Evolutionary conservation across 2,888 invertebrate genomes (phyloP).

Genomic region (Cephus sareptanus): DNA sequence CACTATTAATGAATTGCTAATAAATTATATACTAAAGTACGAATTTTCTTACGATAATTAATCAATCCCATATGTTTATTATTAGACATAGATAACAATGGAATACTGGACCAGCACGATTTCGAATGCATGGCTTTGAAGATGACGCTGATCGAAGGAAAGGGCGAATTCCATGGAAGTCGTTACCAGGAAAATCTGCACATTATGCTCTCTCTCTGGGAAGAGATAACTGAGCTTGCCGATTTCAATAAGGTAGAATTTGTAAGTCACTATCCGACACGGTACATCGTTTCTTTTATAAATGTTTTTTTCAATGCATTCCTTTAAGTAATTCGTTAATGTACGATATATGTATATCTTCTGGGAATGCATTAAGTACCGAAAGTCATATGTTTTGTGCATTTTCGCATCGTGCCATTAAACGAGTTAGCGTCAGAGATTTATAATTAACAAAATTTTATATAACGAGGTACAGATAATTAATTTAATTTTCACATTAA

Average conservation of each 20-base stretch:
- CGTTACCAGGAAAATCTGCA: conserved; percentile 83
- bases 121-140: conserved; percentile 85
- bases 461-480: too few species aligned
- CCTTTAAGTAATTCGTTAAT: neutral
- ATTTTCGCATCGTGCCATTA: neutral
- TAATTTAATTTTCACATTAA: neutral
- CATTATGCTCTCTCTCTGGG: conserved; percentile 86
- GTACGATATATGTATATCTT: neutral
- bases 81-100: conserved; percentile 87
- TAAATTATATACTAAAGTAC: neutral
- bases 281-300: neutral
- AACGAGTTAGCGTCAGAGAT: neutral
- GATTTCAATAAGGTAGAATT: conserved; percentile 83
- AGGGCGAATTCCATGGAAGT: conserved; percentile 80
- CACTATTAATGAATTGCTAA: neutral
- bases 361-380: neutral
- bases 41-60: neutral
- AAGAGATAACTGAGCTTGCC: conserved; percentile 85
- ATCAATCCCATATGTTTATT: conserved; percentile 21
- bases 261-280: neutral
- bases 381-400: neutral
- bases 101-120: conserved; percentile 83
- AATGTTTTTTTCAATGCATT: neutral
- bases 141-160: conserved; percentile 84
- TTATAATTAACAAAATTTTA: too few species aligned